These are phyloP conservation scores for Macrotrachela quadricornifera DNA, from an alignment of 1,140 invertebrate species.

Conservation along the genomic window DNA sequence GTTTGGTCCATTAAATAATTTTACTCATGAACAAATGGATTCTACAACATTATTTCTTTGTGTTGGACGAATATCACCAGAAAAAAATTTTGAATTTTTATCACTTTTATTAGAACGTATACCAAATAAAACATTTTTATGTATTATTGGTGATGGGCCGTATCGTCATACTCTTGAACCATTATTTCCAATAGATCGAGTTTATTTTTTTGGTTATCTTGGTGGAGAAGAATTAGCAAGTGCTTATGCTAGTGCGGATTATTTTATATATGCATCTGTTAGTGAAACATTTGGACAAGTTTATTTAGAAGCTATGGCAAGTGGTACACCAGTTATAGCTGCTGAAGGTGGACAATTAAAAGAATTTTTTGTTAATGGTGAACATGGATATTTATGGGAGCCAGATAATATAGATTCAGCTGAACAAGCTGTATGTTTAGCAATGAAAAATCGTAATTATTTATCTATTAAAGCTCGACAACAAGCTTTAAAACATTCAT, in stretches of 20 bases:
- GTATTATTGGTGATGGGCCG: slow-evolving; percentile 6
- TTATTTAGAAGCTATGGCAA: slow-evolving; percentile 9
- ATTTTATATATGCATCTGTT: slow-evolving; percentile 6
- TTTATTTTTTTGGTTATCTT: slow-evolving; percentile 6
- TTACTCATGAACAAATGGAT: background rate
- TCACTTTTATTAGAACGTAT: background rate
- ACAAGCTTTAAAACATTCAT: slow-evolving; percentile 7
- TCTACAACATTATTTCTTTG: background rate
- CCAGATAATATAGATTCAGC: slow-evolving; percentile 1
- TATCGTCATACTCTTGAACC: background rate
- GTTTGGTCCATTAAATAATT: background rate
- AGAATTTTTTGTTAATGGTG: slow-evolving; percentile 7
- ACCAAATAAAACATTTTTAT: background rate
- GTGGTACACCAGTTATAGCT: slow-evolving; percentile 2
- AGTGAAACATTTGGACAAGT: slow-evolving; percentile 9
- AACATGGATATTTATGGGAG: slow-evolving; percentile 6
- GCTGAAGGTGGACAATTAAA: slow-evolving; percentile 7
- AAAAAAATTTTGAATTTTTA: slow-evolving; percentile 9
- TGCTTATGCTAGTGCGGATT: slow-evolving; percentile 7
- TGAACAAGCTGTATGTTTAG: background rate
- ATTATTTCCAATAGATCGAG: slow-evolving; percentile 2
- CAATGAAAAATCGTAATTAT: background rate
- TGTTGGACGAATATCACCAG: slow-evolving; percentile 5
- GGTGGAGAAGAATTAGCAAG: background rate
- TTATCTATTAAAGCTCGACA: background rate